Evolutionary conservation across 92 coral and sea anemone genomes (phyloP).

Genomic region (Zoanthus solanderi): DNA sequence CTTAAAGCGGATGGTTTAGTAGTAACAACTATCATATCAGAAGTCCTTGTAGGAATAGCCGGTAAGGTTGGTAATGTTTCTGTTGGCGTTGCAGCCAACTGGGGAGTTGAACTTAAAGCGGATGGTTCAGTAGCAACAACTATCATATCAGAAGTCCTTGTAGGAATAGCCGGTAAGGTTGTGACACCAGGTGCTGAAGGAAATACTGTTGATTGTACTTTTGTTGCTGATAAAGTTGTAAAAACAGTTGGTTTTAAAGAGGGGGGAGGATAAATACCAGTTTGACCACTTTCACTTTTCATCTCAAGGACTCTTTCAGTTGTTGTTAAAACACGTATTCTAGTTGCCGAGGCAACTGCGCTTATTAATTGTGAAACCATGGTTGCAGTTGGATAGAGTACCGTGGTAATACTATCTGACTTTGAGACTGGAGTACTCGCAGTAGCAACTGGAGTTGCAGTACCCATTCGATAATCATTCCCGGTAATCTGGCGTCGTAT

Average conservation of each 20-base stretch:
- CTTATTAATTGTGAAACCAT: background rate
- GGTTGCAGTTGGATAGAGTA: constrained; percentile 4
- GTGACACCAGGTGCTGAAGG: background rate
- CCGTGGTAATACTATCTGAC: constrained; percentile 1
- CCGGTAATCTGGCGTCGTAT: constrained; percentile 75
- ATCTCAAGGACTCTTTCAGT: background rate
- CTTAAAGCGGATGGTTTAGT: background rate
- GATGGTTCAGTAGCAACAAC: background rate
- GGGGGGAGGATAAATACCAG: background rate
- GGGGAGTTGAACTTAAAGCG: background rate
- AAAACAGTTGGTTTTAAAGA: background rate
- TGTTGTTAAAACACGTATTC: background rate
- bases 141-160: background rate
- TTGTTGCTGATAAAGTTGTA: background rate
- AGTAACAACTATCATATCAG: background rate
- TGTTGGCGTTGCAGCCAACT: background rate
- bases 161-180: background rate
- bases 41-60: background rate
- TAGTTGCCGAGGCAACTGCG: background rate
- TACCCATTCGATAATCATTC: constrained; percentile 54
- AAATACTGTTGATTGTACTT: background rate
- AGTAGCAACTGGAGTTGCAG: constrained; percentile 38
- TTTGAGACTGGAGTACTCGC: constrained; percentile 18
- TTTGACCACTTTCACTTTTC: background rate
- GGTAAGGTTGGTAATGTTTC: background rate